Base-by-base conservation (phyloP, 2,888 invertebrate genomes). In the Trisateles emortualis region DNA sequence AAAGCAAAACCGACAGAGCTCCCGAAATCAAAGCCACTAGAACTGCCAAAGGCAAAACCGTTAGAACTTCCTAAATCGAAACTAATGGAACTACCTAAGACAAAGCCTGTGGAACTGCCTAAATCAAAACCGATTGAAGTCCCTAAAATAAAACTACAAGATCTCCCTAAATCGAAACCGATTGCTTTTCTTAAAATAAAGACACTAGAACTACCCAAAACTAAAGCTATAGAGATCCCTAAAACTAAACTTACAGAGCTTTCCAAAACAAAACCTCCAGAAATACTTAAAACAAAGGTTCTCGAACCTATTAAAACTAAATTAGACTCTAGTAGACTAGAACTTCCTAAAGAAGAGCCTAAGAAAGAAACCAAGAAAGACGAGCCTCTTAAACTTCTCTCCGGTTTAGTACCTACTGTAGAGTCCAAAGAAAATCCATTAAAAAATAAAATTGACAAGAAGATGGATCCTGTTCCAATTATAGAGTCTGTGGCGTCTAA, bases 401-500 rank as follows among this genome's bases (percentile, higher is more conserved):
- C 58, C 19, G 24, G 49, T 22, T 29, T 56, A n/a, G 45, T 67
- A 46, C 61, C 68, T 41, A 26, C 40, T 3, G 46, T 59, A n/a
- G 65, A 72, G 53, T 62, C 64, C 17, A 64, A 57, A 17, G 70
- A 71, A 30, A 68, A 65, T 32, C 51, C 68, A 19, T 51, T 58
- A 17, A 47, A 55, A 54, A 4, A 74, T 64, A 70, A 72, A 74
- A 46, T 76, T 74, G 69, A 69, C 5, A 70, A 56, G 40, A 71
- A 64, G 52, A 36, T 80, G 44, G 82, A 84, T 38, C 79, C 78
- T 11, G 49, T 58, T 2, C 49, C 56, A 3, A 19, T 35, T 19
- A 38, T 64, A 3, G 84, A 83, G 40, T 78, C 79, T 2, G 58
- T 64, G 5, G 60, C 78, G 13, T 58, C 81, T 1, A 86, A 81